Evolutionary conservation across 2,797 vertebrate genomes (phyloP).

Genomic region (Pangasius krempfi): DNA sequence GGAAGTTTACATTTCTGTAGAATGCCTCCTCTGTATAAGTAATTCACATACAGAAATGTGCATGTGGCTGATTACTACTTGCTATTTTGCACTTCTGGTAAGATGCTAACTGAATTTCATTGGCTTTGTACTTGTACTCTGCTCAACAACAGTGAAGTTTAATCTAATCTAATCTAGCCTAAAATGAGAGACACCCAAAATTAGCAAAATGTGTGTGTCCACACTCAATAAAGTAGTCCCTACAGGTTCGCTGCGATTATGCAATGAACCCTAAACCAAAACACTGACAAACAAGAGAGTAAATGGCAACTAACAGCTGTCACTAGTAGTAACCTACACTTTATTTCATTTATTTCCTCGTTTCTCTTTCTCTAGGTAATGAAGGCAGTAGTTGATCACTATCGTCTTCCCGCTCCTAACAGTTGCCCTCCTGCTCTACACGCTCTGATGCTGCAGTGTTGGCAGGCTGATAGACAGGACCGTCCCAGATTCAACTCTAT

Average conservation of each 20-base stretch:
- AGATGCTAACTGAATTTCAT: not conserved
- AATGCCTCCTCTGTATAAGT: not conserved
- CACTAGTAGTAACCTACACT: not conserved
- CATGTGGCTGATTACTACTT: not conserved
- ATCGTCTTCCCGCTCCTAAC: conserved; percentile 89
- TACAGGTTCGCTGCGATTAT: not conserved
- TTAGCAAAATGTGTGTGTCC: not conserved
- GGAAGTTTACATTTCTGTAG: not conserved
- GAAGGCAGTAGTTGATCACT: conserved; percentile 93
- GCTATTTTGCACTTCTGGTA: not conserved
- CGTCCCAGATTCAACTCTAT: conserved; percentile 89
- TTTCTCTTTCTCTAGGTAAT: conserved; percentile 81
- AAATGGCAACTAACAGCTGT: not conserved
- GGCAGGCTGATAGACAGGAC: conserved; percentile 83
- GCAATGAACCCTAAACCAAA: not conserved
- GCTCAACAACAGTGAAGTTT: not conserved
- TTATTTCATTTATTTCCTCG: not conserved
- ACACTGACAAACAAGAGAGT: not conserved
- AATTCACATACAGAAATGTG: not conserved
- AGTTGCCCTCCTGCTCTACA: conserved; percentile 92
- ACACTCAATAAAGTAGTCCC: not conserved
- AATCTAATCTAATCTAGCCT: not conserved
- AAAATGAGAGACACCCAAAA: not conserved
- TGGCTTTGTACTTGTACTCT: not conserved
- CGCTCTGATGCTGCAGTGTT: conserved; percentile 94